Percentiles rank a stretch among this genome's conserved stretches.
Evolutionary conservation across 2,888 invertebrate genomes (phyloP).

Genomic region (Caenorhabditis doughertyi): DNA sequence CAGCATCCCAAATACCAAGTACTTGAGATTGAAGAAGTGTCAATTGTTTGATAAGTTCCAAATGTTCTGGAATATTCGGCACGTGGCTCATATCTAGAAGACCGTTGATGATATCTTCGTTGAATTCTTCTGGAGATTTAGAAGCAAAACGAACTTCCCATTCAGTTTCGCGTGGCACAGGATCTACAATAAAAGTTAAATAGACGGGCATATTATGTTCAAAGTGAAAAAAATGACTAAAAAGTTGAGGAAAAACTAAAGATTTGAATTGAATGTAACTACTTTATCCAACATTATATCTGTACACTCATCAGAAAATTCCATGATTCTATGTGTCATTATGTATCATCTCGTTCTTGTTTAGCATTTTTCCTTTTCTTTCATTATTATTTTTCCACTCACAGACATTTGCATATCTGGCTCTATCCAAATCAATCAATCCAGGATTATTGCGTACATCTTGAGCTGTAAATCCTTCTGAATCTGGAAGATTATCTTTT

Average conservation of each 20-base stretch:
- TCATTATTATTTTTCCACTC: constrained; percentile 34
- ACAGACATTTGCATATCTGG: constrained; percentile 78
- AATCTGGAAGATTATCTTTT: constrained; percentile 69
- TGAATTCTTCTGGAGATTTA: constrained; percentile 51
- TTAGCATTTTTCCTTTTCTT: neutral
- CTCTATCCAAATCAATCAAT: constrained; percentile 76
- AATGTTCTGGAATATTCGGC: constrained; percentile 52
- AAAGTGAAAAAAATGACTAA: too few relatives aligned
- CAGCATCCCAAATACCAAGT: constrained; percentile 79
- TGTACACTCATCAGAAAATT: neutral
- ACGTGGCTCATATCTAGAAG: constrained; percentile 45
- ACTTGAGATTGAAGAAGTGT: constrained; percentile 73
- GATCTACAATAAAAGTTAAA: constrained; percentile 47
- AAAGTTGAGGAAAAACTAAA: neutral
- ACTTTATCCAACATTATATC: neutral
- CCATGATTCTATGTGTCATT: neutral
- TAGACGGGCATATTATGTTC: neutral
- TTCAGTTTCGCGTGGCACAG: constrained; percentile 58
- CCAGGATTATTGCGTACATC: constrained; percentile 75
- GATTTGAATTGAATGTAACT: neutral
- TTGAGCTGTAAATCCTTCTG: constrained; percentile 79
- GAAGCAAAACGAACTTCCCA: constrained; percentile 55
- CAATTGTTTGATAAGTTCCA: constrained; percentile 45
- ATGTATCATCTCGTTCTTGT: constrained; percentile 12
- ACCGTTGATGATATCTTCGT: constrained; percentile 53